phyloP scores from a whole-genome alignment of 2,888 invertebrate species.

The Amphipyra berbera region DNA sequence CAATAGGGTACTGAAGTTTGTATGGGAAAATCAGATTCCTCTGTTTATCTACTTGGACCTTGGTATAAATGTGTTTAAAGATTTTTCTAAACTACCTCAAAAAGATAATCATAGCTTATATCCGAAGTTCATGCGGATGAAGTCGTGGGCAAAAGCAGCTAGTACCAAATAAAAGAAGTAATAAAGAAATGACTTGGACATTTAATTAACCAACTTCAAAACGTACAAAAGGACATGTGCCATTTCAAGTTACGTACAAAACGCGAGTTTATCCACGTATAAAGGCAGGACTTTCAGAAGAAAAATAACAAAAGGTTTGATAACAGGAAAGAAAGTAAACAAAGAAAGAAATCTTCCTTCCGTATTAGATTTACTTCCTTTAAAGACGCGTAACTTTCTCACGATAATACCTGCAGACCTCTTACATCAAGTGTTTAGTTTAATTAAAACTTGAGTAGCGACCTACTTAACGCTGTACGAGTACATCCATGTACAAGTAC shows the following conservation, averaged over 20 bases:
- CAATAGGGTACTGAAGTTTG: no score
- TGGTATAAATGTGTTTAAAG: no score
- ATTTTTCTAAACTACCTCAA: no score
- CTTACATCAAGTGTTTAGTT: conserved; percentile 55
- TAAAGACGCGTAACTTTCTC: conserved; percentile 61
- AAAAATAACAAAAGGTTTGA: conserved; percentile 63
- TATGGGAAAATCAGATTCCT: no score
- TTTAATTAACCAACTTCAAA: conserved; percentile 47
- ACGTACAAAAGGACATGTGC: conserved; percentile 35
- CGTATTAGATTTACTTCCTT: conserved; percentile 65
- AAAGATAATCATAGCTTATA: no score
- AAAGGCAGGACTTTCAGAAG: conserved; percentile 45
- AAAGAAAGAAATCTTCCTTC: conserved; percentile 60
- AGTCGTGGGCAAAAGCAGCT: not conserved
- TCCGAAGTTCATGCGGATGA: no score
- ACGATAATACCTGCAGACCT: conserved; percentile 53
- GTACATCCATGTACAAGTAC: conserved; percentile 6
- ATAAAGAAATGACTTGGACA: conserved; percentile 30
- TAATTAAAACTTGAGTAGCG: conserved; percentile 58
- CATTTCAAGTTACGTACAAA: conserved; percentile 33
- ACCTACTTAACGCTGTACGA: conserved; percentile 39
- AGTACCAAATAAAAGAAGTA: not conserved
- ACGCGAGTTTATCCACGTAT: conserved; percentile 31
- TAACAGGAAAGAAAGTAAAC: conserved; percentile 57
- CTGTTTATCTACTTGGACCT: no score